Conservation (phyloP, 2,113 vertebrate species). For the Marcusenius ussheri region DNA sequence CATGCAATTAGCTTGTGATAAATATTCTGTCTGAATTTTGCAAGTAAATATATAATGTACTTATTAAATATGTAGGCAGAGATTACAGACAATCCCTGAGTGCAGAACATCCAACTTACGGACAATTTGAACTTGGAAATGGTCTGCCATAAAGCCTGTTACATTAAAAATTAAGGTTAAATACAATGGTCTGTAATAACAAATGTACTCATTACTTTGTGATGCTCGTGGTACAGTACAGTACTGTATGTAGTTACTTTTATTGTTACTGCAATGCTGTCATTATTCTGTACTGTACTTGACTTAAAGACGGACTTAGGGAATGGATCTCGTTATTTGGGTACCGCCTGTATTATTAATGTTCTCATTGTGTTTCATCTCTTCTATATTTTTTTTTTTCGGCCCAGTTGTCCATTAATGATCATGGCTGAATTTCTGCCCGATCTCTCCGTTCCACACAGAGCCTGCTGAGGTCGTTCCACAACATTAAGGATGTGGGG, state of each 20-base stretch:
- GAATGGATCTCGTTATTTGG: background rate
- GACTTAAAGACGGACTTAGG: background rate
- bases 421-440: slow-evolving; percentile 10
- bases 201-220: background rate
- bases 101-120: background rate
- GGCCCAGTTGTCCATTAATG: background rate
- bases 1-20: background rate
- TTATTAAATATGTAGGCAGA: background rate
- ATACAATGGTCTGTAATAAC: background rate
- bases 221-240: background rate
- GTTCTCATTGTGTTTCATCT: background rate
- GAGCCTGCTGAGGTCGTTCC: slow-evolving; percentile 76
- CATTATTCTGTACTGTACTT: background rate
- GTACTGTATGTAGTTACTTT: background rate
- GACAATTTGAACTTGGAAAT: background rate
- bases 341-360: background rate
- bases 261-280: background rate
- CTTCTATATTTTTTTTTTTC: too few species aligned
- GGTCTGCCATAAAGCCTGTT: background rate
- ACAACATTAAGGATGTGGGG: slow-evolving; percentile 89
- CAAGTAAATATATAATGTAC: background rate
- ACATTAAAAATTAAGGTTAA: background rate
- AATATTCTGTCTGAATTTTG: background rate
- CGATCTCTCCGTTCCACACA: slow-evolving; percentile 65
- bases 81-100: background rate